phyloP scores from a whole-genome alignment of 1,140 invertebrate species.

The Diorhabda sublineata region DNA sequence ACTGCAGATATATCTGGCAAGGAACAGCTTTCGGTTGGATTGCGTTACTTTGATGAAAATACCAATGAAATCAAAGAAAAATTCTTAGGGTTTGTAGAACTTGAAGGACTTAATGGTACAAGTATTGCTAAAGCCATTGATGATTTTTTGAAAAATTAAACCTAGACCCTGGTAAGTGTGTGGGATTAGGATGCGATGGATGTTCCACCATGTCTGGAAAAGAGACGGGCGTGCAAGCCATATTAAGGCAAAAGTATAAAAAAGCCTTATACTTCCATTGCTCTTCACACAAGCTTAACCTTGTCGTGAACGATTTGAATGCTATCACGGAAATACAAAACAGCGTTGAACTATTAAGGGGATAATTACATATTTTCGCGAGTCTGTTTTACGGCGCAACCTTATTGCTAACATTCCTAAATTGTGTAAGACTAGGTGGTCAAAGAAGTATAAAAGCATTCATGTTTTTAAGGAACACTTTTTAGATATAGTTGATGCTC shows the following conservation, averaged over 20 bases:
- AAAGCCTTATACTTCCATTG: too few relatives aligned
- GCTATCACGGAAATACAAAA: not conserved
- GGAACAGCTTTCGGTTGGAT: conserved; percentile 38
- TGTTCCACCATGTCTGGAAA: conserved; percentile 34
- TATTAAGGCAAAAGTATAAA: too few relatives aligned
- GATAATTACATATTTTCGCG: not conserved
- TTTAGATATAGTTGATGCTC: too few relatives aligned
- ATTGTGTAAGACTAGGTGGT: not conserved
- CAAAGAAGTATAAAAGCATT: too few relatives aligned
- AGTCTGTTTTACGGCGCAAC: not conserved
- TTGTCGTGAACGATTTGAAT: not conserved
- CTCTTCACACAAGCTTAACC: not conserved
- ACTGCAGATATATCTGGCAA: conserved; percentile 36
- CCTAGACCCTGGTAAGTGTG: conserved; percentile 28
- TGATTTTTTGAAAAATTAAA: conserved; percentile 21
- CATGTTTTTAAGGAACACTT: too few relatives aligned
- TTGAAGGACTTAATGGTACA: conserved; percentile 26
- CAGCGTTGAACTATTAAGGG: not conserved
- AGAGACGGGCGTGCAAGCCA: too few relatives aligned
- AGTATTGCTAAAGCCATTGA: conserved; percentile 29
- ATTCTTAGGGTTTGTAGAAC: conserved; percentile 38
- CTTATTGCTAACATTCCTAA: not conserved
- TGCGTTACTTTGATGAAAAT: conserved; percentile 23
- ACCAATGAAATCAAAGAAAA: conserved; percentile 32
- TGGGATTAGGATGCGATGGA: conserved; percentile 28